phyloP scores from a whole-genome alignment of 1,140 invertebrate genomes.

The Ceratosolen solmsi region DNA sequence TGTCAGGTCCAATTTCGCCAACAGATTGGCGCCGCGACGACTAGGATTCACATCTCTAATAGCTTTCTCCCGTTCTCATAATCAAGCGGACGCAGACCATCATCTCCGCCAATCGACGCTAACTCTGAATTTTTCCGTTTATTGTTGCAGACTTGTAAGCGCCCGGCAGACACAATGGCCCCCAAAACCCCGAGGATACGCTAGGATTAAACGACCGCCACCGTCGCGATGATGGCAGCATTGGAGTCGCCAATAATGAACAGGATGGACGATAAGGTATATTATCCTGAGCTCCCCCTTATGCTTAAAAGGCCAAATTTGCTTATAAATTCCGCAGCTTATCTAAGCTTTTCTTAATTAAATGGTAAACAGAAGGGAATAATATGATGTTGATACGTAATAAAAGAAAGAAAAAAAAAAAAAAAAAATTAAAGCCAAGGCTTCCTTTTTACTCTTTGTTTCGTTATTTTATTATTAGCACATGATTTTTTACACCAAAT shows the following conservation, averaged over 20 bases:
- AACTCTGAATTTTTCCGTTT: conserved; percentile 5
- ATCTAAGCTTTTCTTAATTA: too few species aligned
- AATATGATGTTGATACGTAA: too few species aligned
- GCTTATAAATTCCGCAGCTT: too few species aligned
- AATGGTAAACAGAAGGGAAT: too few species aligned
- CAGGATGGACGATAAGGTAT: conserved; percentile 27
- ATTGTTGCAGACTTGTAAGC: conserved; percentile 25
- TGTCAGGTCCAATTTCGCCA: background rate
- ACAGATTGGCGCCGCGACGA: background rate
- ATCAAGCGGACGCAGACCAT: background rate
- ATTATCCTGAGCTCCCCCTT: background rate
- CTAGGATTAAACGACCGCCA: conserved; percentile 5
- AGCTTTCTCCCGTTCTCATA: background rate
- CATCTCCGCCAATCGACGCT: background rate
- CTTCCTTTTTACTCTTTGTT: too few species aligned
- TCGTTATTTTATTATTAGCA: too few species aligned
- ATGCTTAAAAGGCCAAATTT: background rate
- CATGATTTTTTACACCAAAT: too few species aligned
- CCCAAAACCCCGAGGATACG: background rate
- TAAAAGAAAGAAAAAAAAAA: too few species aligned
- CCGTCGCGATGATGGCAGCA: background rate
- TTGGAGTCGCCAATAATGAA: conserved; percentile 23
- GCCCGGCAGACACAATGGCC: conserved; percentile 18
- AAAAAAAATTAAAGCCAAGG: too few species aligned
- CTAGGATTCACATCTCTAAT: background rate